phyloP scores from a whole-genome alignment of 2,113 vertebrate species.

The Campylomormyrus tamandua region DNA sequence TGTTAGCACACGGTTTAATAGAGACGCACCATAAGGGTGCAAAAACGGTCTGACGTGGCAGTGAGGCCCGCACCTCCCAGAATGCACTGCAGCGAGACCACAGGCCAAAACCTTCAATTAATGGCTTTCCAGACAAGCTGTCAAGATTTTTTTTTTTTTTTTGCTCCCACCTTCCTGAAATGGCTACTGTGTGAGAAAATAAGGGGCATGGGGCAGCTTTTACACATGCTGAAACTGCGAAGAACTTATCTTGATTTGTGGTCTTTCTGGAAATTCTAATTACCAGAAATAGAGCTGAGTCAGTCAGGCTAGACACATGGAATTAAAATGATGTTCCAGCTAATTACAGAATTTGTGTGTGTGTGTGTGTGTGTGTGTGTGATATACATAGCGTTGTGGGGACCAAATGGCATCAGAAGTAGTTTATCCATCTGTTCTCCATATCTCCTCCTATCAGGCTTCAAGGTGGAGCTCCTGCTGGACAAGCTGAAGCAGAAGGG shows the following conservation, averaged over 20 bases:
- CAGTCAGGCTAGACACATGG: background rate
- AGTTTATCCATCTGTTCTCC: background rate
- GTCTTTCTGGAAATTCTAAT: background rate
- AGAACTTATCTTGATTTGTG: background rate
- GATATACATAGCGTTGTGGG: no score
- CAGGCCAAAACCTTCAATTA: background rate
- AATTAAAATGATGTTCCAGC: background rate
- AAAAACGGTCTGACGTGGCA: background rate
- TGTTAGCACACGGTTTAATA: background rate
- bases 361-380: background rate
- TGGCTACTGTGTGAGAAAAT: background rate
- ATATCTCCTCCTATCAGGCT: constrained; percentile 52
- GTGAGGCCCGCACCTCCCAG: background rate
- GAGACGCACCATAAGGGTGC: background rate
- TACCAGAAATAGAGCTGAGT: background rate
- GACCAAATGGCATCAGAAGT: background rate
- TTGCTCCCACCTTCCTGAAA: background rate
- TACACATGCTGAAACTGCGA: background rate
- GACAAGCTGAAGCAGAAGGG: constrained; percentile 95
- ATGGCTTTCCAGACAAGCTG: background rate
- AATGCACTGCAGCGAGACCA: background rate
- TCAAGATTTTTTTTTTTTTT: background rate
- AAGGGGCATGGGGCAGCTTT: background rate
- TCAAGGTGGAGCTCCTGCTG: constrained; percentile 81
- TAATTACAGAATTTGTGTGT: background rate